These are phyloP conservation scores for Dichetophora obliterata DNA, from an alignment of 2,888 invertebrate species.

Conservation along the genomic window DNA sequence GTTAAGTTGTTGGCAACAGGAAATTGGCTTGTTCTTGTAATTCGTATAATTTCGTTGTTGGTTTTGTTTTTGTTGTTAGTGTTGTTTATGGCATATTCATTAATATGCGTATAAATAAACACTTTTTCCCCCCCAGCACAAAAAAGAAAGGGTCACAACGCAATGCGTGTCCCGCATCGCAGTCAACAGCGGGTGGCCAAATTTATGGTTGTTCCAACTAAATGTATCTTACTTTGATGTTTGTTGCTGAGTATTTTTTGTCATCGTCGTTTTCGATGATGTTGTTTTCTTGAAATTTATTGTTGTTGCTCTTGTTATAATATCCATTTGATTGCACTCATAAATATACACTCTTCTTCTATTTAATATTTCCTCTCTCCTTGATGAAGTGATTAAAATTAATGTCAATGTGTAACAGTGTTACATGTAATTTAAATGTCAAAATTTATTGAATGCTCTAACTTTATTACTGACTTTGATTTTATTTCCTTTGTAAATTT, in stretches of 20 bases:
- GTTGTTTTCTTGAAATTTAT: slow-evolving; percentile 17
- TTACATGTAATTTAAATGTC: background rate
- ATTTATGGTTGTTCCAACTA: background rate
- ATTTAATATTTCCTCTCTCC: background rate
- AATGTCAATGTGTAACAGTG: too few relatives aligned
- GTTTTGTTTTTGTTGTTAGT: background rate
- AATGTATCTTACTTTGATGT: slow-evolving; percentile 19
- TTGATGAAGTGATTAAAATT: background rate
- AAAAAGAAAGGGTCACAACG: slow-evolving; percentile 6
- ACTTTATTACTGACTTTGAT: background rate
- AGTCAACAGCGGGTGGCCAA: slow-evolving; percentile 36
- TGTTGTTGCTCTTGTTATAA: slow-evolving; percentile 41
- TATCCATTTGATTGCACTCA: slow-evolving; percentile 30
- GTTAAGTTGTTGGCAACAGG: slow-evolving; percentile 7
- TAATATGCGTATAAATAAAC: slow-evolving; percentile 33
- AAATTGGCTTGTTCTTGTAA: slow-evolving; percentile 6
- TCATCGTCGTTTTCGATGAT: too few relatives aligned
- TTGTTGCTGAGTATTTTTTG: slow-evolving; percentile 42
- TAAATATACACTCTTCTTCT: too few relatives aligned
- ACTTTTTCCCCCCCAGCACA: background rate
- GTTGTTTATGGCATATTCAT: slow-evolving; percentile 25
- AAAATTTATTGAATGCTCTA: too few relatives aligned
- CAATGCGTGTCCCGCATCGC: slow-evolving; percentile 20
- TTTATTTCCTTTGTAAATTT: background rate
- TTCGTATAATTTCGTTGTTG: background rate